A percentile compares a stretch with the other conserved stretches of the same genome.
Conservation (phyloP, 2,888 invertebrate genomes). For the Drosophila kokeensis region DNA sequence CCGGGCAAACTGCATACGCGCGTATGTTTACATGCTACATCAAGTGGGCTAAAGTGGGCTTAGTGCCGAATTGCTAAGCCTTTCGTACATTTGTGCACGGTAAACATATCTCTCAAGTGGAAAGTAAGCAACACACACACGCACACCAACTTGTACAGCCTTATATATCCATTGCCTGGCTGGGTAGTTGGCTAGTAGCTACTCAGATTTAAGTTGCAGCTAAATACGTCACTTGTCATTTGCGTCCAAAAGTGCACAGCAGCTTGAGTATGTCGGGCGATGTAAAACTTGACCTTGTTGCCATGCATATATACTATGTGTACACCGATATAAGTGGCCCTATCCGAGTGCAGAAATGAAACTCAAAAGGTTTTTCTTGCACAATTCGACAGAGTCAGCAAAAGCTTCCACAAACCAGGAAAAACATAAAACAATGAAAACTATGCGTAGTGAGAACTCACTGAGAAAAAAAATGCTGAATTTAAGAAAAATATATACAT, state of each 20-base stretch:
- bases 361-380: slow-evolving; percentile 17
- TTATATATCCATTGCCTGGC: slow-evolving; percentile 28
- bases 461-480: background rate
- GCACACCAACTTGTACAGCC: slow-evolving; percentile 4
- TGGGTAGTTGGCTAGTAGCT: slow-evolving; percentile 32
- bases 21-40: slow-evolving; percentile 39
- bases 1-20: slow-evolving; percentile 8
- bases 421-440: slow-evolving; percentile 1
- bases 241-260: slow-evolving; percentile 46
- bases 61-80: slow-evolving; percentile 48
- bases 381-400: slow-evolving; percentile 29
- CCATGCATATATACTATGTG: slow-evolving; percentile 10
- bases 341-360: slow-evolving; percentile 18
- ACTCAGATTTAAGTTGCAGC: slow-evolving; percentile 57
- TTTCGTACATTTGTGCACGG: slow-evolving; percentile 60
- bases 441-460: background rate
- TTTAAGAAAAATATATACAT: background rate
- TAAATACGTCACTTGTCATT: slow-evolving; percentile 67
- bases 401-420: slow-evolving; percentile 12
- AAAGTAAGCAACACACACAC: slow-evolving; percentile 59
- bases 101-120: slow-evolving; percentile 72
- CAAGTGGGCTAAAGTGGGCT: slow-evolving; percentile 73
- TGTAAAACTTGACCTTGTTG: slow-evolving; percentile 36
- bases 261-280: background rate
- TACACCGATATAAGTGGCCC: slow-evolving; percentile 6